These are phyloP conservation scores for Tolypeutes matacus DNA, from an alignment of 2,797 vertebrate genomes.

Conservation along the genomic window DNA sequence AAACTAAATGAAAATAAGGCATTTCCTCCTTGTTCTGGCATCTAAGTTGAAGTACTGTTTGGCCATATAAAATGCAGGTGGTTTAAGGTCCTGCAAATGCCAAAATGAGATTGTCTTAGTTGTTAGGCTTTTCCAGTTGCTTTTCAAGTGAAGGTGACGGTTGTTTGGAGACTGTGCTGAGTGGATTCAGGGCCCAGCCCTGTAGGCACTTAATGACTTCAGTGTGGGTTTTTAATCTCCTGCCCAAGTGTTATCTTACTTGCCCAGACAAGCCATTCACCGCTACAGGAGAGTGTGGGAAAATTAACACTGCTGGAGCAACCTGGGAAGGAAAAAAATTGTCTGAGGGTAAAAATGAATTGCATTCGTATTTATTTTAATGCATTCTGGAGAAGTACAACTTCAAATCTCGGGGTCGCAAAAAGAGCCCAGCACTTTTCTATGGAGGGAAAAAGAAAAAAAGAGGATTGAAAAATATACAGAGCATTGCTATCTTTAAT, in stretches of 20 bases:
- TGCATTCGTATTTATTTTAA: conserved; percentile 77
- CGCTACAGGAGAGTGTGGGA: conserved; percentile 85
- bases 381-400: conserved; percentile 72
- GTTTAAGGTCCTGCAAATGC: background rate
- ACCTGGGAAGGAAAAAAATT: conserved; percentile 68
- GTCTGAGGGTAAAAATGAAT: conserved; percentile 79
- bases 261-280: conserved; percentile 86
- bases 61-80: conserved; percentile 6
- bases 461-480: conserved; percentile 69
- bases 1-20: background rate
- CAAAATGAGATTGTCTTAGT: background rate
- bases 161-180: background rate
- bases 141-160: conserved; percentile 42
- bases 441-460: conserved; percentile 47
- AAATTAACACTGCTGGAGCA: conserved; percentile 77
- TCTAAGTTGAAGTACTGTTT: background rate
- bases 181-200: background rate
- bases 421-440: conserved; percentile 73
- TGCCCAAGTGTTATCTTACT: conserved; percentile 83
- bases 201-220: conserved; percentile 76
- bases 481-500: conserved; percentile 66
- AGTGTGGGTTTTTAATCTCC: conserved; percentile 83
- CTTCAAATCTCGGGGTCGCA: conserved; percentile 71
- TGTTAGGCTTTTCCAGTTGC: background rate
- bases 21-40: conserved; percentile 33